A percentile compares a stretch with the other conserved stretches of the same genome.
Conservation (phyloP, 2,113 vertebrate genomes). For the Phalacrocorax carbo region DNA sequence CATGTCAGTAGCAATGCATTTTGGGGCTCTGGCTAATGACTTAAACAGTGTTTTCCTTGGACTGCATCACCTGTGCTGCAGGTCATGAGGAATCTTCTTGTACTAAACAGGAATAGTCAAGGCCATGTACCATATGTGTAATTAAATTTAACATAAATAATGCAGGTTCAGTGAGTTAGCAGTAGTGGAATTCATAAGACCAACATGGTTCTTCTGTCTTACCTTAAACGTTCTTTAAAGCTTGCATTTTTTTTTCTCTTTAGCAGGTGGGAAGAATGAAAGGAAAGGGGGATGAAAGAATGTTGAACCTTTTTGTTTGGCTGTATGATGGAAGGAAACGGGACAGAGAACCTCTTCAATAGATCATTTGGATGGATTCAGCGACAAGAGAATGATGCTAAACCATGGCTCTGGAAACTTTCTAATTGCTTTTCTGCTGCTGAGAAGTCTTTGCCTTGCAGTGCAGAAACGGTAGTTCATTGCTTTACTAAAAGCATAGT, state of each 20-base stretch:
- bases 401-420: conserved; percentile 90
- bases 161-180: neutral
- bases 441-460: conserved; percentile 76
- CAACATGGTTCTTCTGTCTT: accelerated
- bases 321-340: conserved; percentile 89
- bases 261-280: conserved; percentile 85
- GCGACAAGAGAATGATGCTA: conserved; percentile 80
- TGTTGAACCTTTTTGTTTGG: conserved; percentile 82
- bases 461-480: conserved; percentile 78
- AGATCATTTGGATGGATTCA: conserved; percentile 83
- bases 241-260: neutral
- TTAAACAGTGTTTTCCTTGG: neutral
- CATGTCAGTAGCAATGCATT: neutral
- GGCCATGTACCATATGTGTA: neutral
- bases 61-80: neutral
- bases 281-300: conserved; percentile 78
- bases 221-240: neutral
- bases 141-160: neutral
- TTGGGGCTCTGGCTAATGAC: neutral
- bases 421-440: conserved; percentile 88
- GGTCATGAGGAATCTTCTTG: neutral
- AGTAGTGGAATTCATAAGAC: neutral
- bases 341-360: conserved; percentile 79
- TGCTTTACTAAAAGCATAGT: neutral
- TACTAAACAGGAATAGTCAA: neutral